These are phyloP conservation scores for Diplogasteroides magnus DNA, from an alignment of 1,140 invertebrate species.

Conservation along the genomic window DNA sequence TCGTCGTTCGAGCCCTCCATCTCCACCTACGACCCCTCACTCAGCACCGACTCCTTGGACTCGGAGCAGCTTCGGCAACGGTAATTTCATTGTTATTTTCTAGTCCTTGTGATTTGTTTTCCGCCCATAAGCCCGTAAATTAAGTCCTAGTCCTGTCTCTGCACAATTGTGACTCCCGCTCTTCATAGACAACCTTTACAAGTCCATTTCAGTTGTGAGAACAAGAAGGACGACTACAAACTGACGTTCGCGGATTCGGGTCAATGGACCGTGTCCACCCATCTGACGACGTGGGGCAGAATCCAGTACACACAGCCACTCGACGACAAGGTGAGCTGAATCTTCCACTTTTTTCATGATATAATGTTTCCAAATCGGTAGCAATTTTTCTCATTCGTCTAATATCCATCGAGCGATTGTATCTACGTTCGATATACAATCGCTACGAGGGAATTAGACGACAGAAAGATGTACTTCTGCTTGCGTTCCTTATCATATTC, in stretches of 20 bases:
- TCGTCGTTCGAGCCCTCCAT: conserved; percentile 9
- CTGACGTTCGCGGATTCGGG: conserved; percentile 50
- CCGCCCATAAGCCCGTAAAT: too few species aligned
- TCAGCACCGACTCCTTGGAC: conserved; percentile 44
- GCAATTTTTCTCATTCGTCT: too few species aligned
- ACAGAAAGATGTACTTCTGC: too few species aligned
- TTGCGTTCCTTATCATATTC: too few species aligned
- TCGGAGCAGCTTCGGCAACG: conserved; percentile 24
- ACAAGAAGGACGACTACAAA: conserved; percentile 54
- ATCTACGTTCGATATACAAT: too few species aligned
- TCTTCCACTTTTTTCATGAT: conserved; percentile 5
- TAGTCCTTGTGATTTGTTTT: too few species aligned
- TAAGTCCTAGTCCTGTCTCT: too few species aligned
- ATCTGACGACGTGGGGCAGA: conserved; percentile 35
- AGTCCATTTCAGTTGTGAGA: conserved; percentile 37
- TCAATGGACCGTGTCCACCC: conserved; percentile 40
- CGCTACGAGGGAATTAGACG: too few species aligned
- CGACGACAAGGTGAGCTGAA: conserved; percentile 19
- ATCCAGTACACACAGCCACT: conserved; percentile 25
- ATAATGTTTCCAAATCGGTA: neutral
- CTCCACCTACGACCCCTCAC: conserved; percentile 30
- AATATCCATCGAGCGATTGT: too few species aligned
- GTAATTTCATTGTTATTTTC: conserved; percentile 21
- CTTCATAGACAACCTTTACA: conserved; percentile 37
- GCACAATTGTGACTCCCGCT: too few species aligned